A percentile compares a stretch with the other conserved stretches of the same genome.
phyloP scores from a whole-genome alignment of 2,113 vertebrate genomes.

The Podocnemis expansa region DNA sequence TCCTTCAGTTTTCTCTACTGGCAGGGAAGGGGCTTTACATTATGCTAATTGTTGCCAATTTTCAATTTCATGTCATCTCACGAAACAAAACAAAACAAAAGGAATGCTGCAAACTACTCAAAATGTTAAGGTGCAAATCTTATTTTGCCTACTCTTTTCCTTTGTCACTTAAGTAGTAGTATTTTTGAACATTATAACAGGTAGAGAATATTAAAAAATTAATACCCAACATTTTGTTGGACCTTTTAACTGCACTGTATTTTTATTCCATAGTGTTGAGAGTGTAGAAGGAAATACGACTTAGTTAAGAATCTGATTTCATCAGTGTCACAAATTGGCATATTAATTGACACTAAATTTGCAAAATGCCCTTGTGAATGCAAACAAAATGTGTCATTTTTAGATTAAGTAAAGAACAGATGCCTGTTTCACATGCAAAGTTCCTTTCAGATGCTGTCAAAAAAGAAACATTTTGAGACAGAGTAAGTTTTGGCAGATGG shows the following conservation, averaged over 20 bases:
- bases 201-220: background rate
- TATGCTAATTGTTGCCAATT: background rate
- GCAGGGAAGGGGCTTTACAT: background rate
- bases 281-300: background rate
- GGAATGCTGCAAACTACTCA: background rate
- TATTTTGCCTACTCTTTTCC: background rate
- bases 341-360: slow-evolving; percentile 60
- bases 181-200: background rate
- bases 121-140: background rate
- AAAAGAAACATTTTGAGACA: slow-evolving; percentile 44
- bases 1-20: background rate
- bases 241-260: background rate
- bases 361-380: slow-evolving; percentile 52
- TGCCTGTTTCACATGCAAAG: slow-evolving; percentile 47
- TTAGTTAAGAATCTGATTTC: slow-evolving; percentile 64
- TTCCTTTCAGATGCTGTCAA: slow-evolving; percentile 57
- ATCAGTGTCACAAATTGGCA: slow-evolving; percentile 37
- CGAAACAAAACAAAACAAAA: background rate
- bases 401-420: slow-evolving; percentile 59
- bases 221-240: background rate
- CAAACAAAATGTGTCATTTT: slow-evolving; percentile 68
- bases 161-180: background rate
- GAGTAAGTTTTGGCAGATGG: slow-evolving; percentile 72
- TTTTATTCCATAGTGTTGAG: slow-evolving; percentile 29
- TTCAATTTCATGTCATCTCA: background rate